phyloP scores from a whole-genome alignment of 2,888 invertebrate genomes.

The Microctonus brassicae region DNA sequence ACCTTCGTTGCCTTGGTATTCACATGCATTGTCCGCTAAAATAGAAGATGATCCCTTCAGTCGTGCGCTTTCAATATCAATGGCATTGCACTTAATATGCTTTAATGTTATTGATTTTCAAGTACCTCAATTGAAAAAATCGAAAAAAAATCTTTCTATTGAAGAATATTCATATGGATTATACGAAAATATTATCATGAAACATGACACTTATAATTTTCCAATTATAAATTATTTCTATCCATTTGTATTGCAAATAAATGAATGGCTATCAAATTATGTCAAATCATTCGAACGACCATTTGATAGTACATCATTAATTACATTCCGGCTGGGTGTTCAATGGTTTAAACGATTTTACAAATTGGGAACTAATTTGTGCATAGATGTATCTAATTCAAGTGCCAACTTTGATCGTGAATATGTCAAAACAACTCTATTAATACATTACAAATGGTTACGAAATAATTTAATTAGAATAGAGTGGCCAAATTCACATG shows the following conservation, averaged over 20 bases:
- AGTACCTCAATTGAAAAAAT: conserved; percentile 52
- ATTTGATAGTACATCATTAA: conserved; percentile 67
- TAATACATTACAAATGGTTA: conserved; percentile 83
- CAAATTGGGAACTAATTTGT: conserved; percentile 64
- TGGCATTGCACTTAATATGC: conserved; percentile 68
- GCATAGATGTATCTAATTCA: conserved; percentile 59
- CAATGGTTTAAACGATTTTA: conserved; percentile 73
- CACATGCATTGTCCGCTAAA: background rate
- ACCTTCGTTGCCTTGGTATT: conserved; percentile 28
- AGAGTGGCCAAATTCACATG: background rate
- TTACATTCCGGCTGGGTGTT: conserved; percentile 70
- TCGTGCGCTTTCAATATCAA: conserved; percentile 17
- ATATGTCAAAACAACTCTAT: conserved; percentile 51
- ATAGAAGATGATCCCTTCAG: background rate
- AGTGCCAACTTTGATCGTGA: background rate
- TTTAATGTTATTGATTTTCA: conserved; percentile 46
- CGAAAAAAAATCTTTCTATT: conserved; percentile 66
- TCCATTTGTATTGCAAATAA: conserved; percentile 57
- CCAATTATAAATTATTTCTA: background rate
- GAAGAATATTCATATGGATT: conserved; percentile 69
- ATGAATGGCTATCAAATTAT: conserved; percentile 66
- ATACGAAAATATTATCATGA: background rate
- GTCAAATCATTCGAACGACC: conserved; percentile 40
- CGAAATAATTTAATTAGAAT: conserved; percentile 75
- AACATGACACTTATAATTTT: background rate